Base-by-base conservation (phyloP, 2,797 vertebrate species). In the Tinamus major region DNA sequence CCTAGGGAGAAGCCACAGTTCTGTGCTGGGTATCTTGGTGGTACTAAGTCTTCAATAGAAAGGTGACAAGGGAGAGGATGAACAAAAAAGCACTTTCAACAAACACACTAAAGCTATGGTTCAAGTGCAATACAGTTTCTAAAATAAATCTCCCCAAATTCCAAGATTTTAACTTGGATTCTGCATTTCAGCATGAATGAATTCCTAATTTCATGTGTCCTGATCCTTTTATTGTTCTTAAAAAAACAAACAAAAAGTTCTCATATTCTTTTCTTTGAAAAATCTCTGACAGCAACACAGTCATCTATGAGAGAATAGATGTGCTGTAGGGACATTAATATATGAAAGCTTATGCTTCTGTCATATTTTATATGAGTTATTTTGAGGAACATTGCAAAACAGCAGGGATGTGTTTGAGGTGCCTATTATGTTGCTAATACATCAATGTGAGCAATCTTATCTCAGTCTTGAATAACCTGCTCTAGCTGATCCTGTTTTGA, bases 41-140 rank as follows among this genome's bases (percentile, higher is more conserved):
- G 29, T 29, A 82, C 6, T 56, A 68, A 44, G 9, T 59, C 33
- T 76, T 79, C 37, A 86, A 16, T 4, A 78, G 37, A 41, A 1
- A 39, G 12, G 4, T 39, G 41, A 51, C 0, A 1, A 91, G 9
- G 1, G 0, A 10, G 8, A 76, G 20, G 6, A 75, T 26, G 2
- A 67, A 18, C 35, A 84, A 87, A 69, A 14, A 64, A 72, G 18
- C 9, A 33, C 6, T 56, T 58, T 85, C 10, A 65, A 59, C 10
- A 72, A 79, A 82, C 9, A 37, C 2, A 41, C 15, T 2, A 20
- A 83, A 77, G 3, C 9, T 58, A 31, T 14, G 4, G 2, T 18
- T 75, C 20, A 51, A 8, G 5, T 39, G 5, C 6, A 7, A 5
- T 49, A 64, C 8, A 41, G 9, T 4, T 81, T 64, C 53, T 69